Evolutionary conservation across 1,140 invertebrate genomes (phyloP), one percentile per base, ranked within the genome.

Genomic region (Drosophila orena): DNA sequence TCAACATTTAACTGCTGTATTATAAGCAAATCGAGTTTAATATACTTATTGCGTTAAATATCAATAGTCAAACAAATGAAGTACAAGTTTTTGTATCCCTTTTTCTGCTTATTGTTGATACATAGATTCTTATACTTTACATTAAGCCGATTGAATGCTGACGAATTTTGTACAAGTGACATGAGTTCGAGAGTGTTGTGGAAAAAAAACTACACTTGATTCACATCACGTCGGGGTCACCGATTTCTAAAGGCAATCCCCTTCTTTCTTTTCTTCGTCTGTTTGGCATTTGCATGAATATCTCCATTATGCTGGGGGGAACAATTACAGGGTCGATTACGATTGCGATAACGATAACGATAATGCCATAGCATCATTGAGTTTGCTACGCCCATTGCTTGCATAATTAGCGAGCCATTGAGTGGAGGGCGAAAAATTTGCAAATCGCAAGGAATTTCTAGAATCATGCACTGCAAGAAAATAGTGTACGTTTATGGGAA

Each of bases 321-420:
- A 20, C 46, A 40, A 66, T 64, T 49, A 64, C 59, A 64, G 40
- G 58, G 62, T 38, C 64, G 62, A 70, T 70, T 55, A 46, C 42
- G 66, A 70, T 47, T 46, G 62, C 14, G 30, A 69, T 69, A 55
- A 68, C 34, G 62, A 65, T 69, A 66, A 66, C 47, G 66, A 70
- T 68, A 55, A 68, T 46, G 66, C 15, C 24, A 22, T 40, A 20
- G 61, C 50, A 68, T 54, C 66, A 68, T 68, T 70, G 22, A 34
- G 61, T 68, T 34, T 55, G 49, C 61, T 66, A 55, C 49, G 61
- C 49, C 49, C 42, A 46, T 38, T 38, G 52, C 42, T 69, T 70
- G 17, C 50, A 70, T 70, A 70, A 56, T 69, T 69, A 49, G 66
- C 62, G 10, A 30, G 35, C 10, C 24, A 14, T 35, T 17, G 38